Percentiles rank a stretch among this genome's conserved stretches.
Evolutionary conservation across 2,888 invertebrate genomes (phyloP).

Genomic region (Phytoseiulus persimilis): DNA sequence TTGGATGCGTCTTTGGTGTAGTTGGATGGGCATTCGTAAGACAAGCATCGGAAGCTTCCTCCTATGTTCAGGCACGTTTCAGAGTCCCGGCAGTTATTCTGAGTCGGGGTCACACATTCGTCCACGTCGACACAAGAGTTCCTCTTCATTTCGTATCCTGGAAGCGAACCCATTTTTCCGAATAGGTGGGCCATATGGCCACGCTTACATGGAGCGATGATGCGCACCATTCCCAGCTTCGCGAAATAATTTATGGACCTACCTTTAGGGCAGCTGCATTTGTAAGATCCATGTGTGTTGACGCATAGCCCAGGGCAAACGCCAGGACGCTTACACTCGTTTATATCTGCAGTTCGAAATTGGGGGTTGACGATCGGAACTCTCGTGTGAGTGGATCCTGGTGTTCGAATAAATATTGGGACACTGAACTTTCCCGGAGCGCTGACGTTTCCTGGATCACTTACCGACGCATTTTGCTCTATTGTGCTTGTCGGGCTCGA

Average conservation of each 20-base stretch:
- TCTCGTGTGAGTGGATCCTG: too few relatives aligned
- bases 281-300: neutral
- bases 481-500: neutral
- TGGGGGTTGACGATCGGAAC: too few relatives aligned
- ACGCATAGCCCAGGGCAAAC: neutral
- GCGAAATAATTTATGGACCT: neutral
- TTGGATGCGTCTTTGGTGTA: neutral
- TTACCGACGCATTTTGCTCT: neutral
- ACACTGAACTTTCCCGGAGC: neutral
- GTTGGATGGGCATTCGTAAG: neutral
- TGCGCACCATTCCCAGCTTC: too few relatives aligned
- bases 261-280: neutral
- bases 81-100: neutral
- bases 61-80: neutral
- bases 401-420: too few relatives aligned
- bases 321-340: neutral
- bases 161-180: too few relatives aligned
- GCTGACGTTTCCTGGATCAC: neutral
- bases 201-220: too few relatives aligned
- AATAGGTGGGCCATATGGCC: too few relatives aligned
- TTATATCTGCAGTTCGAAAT: neutral
- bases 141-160: neutral
- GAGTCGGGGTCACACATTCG: neutral
- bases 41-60: neutral
- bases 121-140: neutral